Percentiles rank a stretch among this genome's conserved stretches.
phyloP scores from a whole-genome alignment of 1,140 invertebrate genomes.

The Psilanteris sp. region DNA sequence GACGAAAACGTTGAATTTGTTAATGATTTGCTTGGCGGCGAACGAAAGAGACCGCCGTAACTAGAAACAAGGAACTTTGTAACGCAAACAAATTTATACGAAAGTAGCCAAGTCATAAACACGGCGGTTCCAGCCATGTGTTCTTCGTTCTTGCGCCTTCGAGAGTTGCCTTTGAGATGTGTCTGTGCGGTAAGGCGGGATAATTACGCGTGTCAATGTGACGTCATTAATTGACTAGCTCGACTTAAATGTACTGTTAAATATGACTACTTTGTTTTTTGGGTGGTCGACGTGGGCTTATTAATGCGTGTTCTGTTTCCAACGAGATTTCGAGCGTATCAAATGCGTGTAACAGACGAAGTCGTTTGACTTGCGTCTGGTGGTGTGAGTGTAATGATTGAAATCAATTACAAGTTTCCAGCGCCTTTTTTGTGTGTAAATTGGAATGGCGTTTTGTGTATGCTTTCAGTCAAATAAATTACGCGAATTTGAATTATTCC shows the following conservation, averaged over 20 bases:
- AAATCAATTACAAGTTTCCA: too few species aligned
- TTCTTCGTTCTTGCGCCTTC: background rate
- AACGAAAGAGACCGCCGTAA: conserved; percentile 18
- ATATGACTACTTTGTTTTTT: background rate
- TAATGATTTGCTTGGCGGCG: conserved; percentile 30
- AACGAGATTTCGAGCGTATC: too few species aligned
- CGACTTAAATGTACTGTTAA: background rate
- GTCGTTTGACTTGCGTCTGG: too few species aligned
- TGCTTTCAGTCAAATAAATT: too few species aligned
- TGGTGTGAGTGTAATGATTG: too few species aligned
- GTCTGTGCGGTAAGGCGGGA: conserved; percentile 21
- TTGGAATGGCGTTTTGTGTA: too few species aligned
- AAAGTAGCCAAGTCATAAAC: conserved; percentile 31
- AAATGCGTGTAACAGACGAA: too few species aligned
- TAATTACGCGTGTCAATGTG: conserved; percentile 18
- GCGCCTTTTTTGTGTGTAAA: too few species aligned
- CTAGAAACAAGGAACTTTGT: conserved; percentile 22
- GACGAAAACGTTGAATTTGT: too few species aligned
- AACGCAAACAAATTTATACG: conserved; percentile 26
- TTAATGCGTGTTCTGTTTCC: too few species aligned
- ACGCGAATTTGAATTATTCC: too few species aligned
- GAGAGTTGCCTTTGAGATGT: background rate
- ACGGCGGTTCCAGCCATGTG: conserved; percentile 20
- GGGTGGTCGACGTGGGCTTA: too few species aligned
- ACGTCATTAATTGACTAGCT: conserved; percentile 10